Evolutionary conservation across 2,888 invertebrate species (phyloP), one percentile per base, ranked within the genome.

Genomic region (Drosophila gaucha): DNA sequence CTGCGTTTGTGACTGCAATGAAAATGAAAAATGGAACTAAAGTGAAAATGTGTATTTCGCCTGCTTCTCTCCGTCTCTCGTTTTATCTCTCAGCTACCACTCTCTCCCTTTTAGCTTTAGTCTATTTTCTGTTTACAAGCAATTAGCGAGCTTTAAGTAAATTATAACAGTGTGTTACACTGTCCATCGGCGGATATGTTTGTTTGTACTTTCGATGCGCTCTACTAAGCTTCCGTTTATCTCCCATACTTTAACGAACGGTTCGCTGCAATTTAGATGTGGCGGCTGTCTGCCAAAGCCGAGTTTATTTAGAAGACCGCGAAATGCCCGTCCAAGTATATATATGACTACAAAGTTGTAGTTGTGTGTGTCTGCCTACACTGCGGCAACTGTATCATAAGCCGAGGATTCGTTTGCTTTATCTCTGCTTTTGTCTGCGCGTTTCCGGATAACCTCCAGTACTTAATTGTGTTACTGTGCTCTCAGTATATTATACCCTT

Each of bases 1-100:
- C 91, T 73, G 90, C 89, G 75, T 87, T 79, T 30, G 86, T 82
- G 74, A 94, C 96, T 96, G 92, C 38, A 90, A 89, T 10, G 46
- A 64, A 59, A 67, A 66, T 41, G n/a, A 54, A 52, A 60, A 57
- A 64, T 47, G 49, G 47, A 68, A 62, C 41, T 47, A 47, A 57
- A 77, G 67, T 70, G 43, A 67, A 74, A 71, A 71, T 64, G 28
- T 49, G 57, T 26, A 41, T 33, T 9, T 20, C 24, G 9, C 22
- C 14, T 59, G 39, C 35, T 22, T 39, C n/a, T 22, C 38, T 38
- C 20, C n/a, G 10, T 36, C 36, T 36, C 36, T 12, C 36, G 5
- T 12, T 18, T 12, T 5, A 10, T 12, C 18, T 38, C 20, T 18
- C 20, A 9, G 14, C 16, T 59, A 41, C 28, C 33, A 33, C 67